phyloP scores from a whole-genome alignment of 2,113 vertebrate species.

The Nipponia nippon region DNA sequence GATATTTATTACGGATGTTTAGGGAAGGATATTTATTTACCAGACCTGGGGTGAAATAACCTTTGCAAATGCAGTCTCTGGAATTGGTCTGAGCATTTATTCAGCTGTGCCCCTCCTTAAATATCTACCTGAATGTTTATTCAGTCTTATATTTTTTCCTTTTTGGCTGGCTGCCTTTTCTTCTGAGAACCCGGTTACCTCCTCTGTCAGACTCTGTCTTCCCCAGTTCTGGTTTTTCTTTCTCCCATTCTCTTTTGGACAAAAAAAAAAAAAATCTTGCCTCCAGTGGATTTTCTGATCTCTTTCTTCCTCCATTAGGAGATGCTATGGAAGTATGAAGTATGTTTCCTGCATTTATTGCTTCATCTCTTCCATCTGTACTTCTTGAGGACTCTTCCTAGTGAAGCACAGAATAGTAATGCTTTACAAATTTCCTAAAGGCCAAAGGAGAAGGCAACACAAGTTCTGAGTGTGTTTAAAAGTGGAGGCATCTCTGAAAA shows the following conservation, averaged over 20 bases:
- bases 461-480: background rate
- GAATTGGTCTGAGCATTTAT: background rate
- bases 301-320: background rate
- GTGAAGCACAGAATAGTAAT: background rate
- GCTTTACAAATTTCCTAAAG: background rate
- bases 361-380: background rate
- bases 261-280: background rate
- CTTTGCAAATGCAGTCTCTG: background rate
- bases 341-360: background rate
- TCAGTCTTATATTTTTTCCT: background rate
- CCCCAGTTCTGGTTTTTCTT: background rate
- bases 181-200: background rate
- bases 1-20: background rate
- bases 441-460: background rate
- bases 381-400: background rate
- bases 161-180: background rate
- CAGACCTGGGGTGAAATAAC: background rate
- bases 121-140: background rate
- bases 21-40: background rate
- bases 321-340: background rate
- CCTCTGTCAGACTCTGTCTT: background rate
- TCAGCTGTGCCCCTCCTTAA: background rate
- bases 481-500: background rate
- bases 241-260: background rate
- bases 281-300: background rate